These are phyloP conservation scores for Ctenopoma kingsleyae DNA, from an alignment of 2,797 vertebrate species.

Conservation along the genomic window DNA sequence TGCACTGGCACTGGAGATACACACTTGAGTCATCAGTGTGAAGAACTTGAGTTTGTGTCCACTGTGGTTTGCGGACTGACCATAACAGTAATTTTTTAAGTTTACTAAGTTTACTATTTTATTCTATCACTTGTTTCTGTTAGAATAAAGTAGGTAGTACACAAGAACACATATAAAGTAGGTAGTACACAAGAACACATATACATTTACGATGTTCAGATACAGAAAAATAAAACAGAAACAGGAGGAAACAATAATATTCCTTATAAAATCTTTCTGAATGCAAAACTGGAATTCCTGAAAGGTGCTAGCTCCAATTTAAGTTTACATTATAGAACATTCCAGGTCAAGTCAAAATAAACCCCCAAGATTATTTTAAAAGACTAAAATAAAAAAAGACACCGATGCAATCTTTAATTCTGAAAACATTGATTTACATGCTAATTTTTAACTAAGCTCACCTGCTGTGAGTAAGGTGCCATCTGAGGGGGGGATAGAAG, in stretches of 20 bases:
- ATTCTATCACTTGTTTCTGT: not conserved
- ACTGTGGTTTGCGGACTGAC: slow-evolving; percentile 7
- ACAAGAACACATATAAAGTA: not conserved
- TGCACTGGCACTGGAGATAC: slow-evolving; percentile 85
- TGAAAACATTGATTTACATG: not conserved
- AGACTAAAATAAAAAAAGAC: not conserved
- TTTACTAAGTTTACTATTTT: not conserved
- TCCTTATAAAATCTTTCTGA: not conserved
- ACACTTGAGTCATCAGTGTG: slow-evolving; percentile 62
- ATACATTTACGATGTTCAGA: not conserved
- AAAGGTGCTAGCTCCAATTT: not conserved
- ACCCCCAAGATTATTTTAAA: not conserved
- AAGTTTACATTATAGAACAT: not conserved
- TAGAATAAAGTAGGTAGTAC: not conserved
- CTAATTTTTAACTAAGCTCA: slow-evolving; percentile 45
- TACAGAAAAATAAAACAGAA: not conserved
- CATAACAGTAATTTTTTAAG: not conserved
- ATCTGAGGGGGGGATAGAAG: slow-evolving; percentile 81
- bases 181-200: not conserved
- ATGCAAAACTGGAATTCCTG: not conserved
- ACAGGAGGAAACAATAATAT: not conserved
- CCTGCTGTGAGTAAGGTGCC: slow-evolving; percentile 74
- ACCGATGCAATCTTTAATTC: not conserved
- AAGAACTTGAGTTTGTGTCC: slow-evolving; percentile 14
- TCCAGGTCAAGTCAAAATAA: not conserved